phyloP scores from a whole-genome alignment of 1,140 invertebrate species.

The Drosophila albomicans region DNA sequence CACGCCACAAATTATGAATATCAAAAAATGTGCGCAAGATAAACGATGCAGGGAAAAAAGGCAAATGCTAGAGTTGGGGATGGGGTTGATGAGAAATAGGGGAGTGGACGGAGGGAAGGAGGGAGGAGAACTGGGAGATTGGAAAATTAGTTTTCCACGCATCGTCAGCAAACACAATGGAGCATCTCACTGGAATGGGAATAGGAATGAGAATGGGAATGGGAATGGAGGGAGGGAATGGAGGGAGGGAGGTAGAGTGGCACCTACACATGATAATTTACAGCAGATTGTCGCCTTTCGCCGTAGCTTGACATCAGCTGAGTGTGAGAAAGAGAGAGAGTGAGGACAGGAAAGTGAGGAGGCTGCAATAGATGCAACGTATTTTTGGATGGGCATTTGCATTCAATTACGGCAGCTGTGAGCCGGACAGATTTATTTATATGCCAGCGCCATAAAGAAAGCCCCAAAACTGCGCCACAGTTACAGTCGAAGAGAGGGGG shows the following conservation, averaged over 20 bases:
- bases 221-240: constrained; percentile 1
- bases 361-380: constrained; percentile 57
- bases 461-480: constrained; percentile 73
- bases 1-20: constrained; percentile 83
- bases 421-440: constrained; percentile 79
- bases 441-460: constrained; percentile 76
- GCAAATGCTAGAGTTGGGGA: background rate
- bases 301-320: background rate
- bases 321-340: background rate
- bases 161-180: constrained; percentile 78
- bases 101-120: background rate
- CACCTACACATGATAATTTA: constrained; percentile 82
- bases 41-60: constrained; percentile 67
- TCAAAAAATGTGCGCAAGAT: constrained; percentile 64
- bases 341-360: background rate
- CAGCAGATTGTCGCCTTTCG: constrained; percentile 78
- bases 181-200: constrained; percentile 43
- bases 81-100: background rate
- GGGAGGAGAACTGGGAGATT: constrained; percentile 26
- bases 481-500: background rate
- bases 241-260: constrained; percentile 16
- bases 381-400: constrained; percentile 82
- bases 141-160: constrained; percentile 81
- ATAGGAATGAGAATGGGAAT: constrained; percentile 9
- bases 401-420: constrained; percentile 81